A percentile compares a stretch with the other conserved stretches of the same genome.
Conservation (phyloP, 2,888 invertebrate species). For the Dascillus cervinus region DNA sequence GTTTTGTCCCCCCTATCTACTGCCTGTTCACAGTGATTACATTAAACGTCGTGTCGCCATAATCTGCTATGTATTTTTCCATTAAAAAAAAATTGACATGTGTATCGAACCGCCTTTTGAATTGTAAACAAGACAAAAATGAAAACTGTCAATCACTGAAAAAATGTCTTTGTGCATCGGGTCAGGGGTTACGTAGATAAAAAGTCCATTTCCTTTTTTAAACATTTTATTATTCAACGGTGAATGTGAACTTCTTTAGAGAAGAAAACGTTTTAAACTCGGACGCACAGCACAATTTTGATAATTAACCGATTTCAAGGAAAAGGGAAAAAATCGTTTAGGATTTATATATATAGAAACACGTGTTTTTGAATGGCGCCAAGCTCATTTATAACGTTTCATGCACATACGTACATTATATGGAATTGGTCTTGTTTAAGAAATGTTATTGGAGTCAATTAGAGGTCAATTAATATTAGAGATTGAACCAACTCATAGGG, state of each 20-base stretch:
- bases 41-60: background rate
- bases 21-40: background rate
- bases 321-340: no score
- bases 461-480: constrained; percentile 40
- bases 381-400: constrained; percentile 15
- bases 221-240: no score
- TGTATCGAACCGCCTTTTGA: constrained; percentile 19
- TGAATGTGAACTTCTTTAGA: no score
- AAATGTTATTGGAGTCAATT: constrained; percentile 40
- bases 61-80: constrained; percentile 5
- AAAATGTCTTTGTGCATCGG: constrained; percentile 20
- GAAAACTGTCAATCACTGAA: constrained; percentile 26
- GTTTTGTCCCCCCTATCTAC: background rate
- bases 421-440: constrained; percentile 32
- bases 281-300: no score
- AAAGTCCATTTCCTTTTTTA: constrained; percentile 40
- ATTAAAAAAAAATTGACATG: constrained; percentile 16
- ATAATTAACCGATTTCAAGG: no score
- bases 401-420: constrained; percentile 21
- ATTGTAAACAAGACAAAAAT: constrained; percentile 24
- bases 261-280: no score
- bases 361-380: constrained; percentile 14
- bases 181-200: constrained; percentile 34
- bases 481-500: constrained; percentile 27
- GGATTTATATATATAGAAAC: background rate